Base-by-base conservation (phyloP, 2,888 invertebrate genomes). In the Dynastes grantii region DNA sequence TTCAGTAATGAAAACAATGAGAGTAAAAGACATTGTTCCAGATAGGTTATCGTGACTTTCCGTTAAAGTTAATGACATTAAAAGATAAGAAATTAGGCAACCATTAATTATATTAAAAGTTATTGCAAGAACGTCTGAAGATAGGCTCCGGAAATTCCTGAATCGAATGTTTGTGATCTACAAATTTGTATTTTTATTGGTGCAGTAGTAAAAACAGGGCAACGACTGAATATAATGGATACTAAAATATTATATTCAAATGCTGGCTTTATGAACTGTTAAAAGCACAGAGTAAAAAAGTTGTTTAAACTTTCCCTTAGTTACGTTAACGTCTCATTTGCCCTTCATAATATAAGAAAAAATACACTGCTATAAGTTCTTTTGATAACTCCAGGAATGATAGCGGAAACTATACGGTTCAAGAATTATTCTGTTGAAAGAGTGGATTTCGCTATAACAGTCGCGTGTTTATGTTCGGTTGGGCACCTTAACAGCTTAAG, bases 381-480 rank as follows among this genome's bases (percentile, higher is more conserved):
- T 49, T 49, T 67, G 67, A 67, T 67, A 45, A 29, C 11, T 9
- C 2, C 27, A 22, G 22, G 27, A 45, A 49, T 45, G 40, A 67
- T 67, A 32, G 27, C 29, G 5, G 67, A 49, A 67, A 64, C 32
- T 64, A n/a, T 64, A 64, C 64, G 9, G 40, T 64, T 64, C 32
- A 32, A 32, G 64, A 64, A 49, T 27, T 67, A 45, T 49, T 49
- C 16, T 22, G 32, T 27, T 49, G 40, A 67, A 67, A 49, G 49
- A 67, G 45, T 67, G 49, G 67, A 67, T 67, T 67, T 67, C 32
- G 45, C 67, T 45, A 67, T 67, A 49, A 67, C 32, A 22, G 27
- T 45, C 67, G 16, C 27, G 67, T 67, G 67, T 67, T 67, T 67
- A 67, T 45, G 67, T 67, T 67, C 67, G 27, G 67, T 67, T 32